Base-by-base conservation (phyloP, 2,888 invertebrate species). In the Oligia latruncula region DNA sequence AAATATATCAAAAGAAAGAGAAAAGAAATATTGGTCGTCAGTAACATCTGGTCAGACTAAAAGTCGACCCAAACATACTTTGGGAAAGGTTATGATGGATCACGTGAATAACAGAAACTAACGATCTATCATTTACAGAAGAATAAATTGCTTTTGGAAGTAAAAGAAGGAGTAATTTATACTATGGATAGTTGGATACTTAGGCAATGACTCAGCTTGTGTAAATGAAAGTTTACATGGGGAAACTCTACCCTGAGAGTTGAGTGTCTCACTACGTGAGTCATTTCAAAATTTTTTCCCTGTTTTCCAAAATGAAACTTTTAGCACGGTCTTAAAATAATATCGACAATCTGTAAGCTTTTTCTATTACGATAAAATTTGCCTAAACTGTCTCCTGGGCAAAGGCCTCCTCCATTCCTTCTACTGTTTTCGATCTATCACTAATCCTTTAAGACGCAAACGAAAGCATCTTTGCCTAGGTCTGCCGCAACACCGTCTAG, bases 11-110 rank as follows among this genome's bases (percentile, higher is more conserved):
- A 68, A 86, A 20, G 71, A 74, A 71, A 52, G 71, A 49, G 60
- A 71, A 43, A 81, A 74, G 64, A 70, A 82, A 74, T 74, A 86
- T 82, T 86, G 46, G 62, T 74, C 68, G 55, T 65, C 52, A 58
- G 65, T 2, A 71, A 71, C 84, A 86, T 78, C 78, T 84, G 84
- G 78, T 49, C 35, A 52, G 52, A 62, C 40, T 71, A n/a, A 15
- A 52, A 43, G 52, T 67, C 5, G 52, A 71, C 49, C 46, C 52
- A 74, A 74, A 82, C 60, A 78, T 82, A 82, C 78, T 82, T 82
- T 60, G 62, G 5, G n/a, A 74, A 82, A 62, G 29, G 23, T 55
- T 71, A 46, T 74, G 78, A 84, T 78, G 60, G 65, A 75, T 84
- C 52, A 60, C 43, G 20, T 17, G 20, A 52, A 75, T 72, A 67